Conservation (phyloP, 2,888 invertebrate genomes). For the Yponomeuta cagnagella region DNA sequence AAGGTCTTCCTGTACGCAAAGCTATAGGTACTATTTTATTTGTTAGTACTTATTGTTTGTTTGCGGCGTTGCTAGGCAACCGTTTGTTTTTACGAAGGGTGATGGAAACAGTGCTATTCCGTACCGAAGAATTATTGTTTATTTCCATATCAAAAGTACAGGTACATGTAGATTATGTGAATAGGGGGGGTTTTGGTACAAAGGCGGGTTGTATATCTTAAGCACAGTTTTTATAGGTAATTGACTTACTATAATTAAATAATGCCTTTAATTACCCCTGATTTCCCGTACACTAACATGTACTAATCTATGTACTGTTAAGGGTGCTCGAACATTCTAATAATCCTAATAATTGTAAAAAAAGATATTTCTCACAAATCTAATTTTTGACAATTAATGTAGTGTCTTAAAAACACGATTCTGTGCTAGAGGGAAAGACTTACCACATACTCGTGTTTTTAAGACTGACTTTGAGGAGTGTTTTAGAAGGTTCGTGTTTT, state of each 20-base stretch:
- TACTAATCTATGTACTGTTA: too few species aligned
- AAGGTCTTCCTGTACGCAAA: too few species aligned
- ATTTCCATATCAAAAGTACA: background rate
- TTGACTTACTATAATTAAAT: constrained; percentile 20
- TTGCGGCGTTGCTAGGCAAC: constrained; percentile 13
- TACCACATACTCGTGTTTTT: too few species aligned
- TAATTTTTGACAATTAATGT: too few species aligned
- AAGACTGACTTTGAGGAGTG: too few species aligned
- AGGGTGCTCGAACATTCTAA: too few species aligned
- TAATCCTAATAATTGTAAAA: too few species aligned
- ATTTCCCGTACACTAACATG: background rate
- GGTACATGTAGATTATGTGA: background rate
- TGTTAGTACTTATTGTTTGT: background rate
- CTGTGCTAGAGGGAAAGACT: background rate
- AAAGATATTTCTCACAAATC: too few species aligned
- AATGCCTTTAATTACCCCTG: background rate
- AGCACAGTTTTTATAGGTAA: constrained; percentile 13
- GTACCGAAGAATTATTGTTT: background rate
- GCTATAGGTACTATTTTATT: background rate
- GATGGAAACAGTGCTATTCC: background rate
- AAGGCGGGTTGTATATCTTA: background rate
- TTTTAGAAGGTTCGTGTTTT: too few species aligned
- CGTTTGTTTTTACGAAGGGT: background rate
- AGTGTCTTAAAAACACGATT: too few species aligned
- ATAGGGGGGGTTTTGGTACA: background rate